Base-by-base conservation (phyloP, 2,888 invertebrate species). In the Lasioglossum figueresi region DNA sequence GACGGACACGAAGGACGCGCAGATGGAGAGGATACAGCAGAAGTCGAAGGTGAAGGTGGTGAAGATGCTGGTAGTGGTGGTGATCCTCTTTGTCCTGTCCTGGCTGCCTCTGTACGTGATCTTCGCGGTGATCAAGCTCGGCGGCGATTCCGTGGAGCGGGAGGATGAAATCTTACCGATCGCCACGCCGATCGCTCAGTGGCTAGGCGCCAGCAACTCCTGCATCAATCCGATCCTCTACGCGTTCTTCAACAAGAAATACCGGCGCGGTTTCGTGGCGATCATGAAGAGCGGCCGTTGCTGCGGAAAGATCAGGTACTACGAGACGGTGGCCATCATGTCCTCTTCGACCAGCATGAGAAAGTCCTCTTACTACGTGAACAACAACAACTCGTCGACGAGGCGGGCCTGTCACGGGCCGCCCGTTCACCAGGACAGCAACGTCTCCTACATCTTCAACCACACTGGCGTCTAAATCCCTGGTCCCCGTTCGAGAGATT, bases 141-240 rank as follows among this genome's bases (percentile, higher is more conserved):
- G 97, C 73, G 96, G 96, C 16, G 91, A 92, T 23, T 96, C 97
- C 63, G 96, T 97, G 87, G 96, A 96, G 75, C 97, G 97, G 97
- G 98, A 97, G 92, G 98, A 98, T 92, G 97, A 98, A 89, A 96
- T 98, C 84, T 96, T 98, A 59, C 97, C 97, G 72, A 96, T 98
- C 34, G 97, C 97, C 3, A 98, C 98, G 31, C 99, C 99, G 5
- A 96, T 99, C 76, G 98, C 98, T 8, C 99, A 98, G 94, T 98
- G 98, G 98, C 95, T 99, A 73, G 99, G 99, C 4, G 97, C 98
- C 0, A 98, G 98, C 31, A 99, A 99, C 95, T 98, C 98, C 34
- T 99, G 99, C 96, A 98, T 99, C 93, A 99, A 99, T 95, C 99
- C 99, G 0, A 97, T 99, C 87, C 96, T 99, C 82, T 99, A 99